Evolutionary conservation across 2,888 invertebrate genomes (phyloP), one percentile per base, ranked within the genome.

Genomic region (Drosophila falleni): DNA sequence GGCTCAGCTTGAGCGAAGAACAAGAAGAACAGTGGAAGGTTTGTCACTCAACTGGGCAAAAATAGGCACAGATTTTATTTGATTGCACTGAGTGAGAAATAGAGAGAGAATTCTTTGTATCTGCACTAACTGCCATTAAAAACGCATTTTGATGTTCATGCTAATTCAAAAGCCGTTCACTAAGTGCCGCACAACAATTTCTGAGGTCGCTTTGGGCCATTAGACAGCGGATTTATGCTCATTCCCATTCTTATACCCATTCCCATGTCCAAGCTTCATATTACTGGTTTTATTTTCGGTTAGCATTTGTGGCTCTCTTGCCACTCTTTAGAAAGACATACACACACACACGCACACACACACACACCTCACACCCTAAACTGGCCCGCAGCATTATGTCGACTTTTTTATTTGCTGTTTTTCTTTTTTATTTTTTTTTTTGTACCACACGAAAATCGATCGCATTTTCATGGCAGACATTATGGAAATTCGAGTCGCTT

Each of bases 391-490:
- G 88, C 85, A 85, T 87, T 84, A 84, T 87, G 76, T 66, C 63
- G 37, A 60, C 47, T 44, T 51, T 46, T 62, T 62, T 42, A 39
- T 31, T 13, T 37, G 10, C 15, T 37, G 10, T 41, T 19, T 11
- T 46, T 19, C 16, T 39, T 46, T 50, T 23, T 15, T n/a, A n/a
- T n/a, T n/a, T 59, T 49, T 56, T 64, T 56, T 64, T 66, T 72
- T 51, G 49, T 42, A 44, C 54, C 70, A 74, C 74, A 78, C 71
- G 75, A 84, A 90, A 87, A 87, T 87, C 87, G 89, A 90, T 87
- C 87, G 90, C 81, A 89, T 90, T 87, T 87, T 90, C 81, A 89
- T 87, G 85, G 89, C 89, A 90, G 84, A 90, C 89, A 89, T 90
- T 87, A 90, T 90, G 89, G 90, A 90, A 90, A 87, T 87, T 87